Evolutionary conservation across 2,113 vertebrate genomes (phyloP).

Genomic region (Lophura nycthemera): DNA sequence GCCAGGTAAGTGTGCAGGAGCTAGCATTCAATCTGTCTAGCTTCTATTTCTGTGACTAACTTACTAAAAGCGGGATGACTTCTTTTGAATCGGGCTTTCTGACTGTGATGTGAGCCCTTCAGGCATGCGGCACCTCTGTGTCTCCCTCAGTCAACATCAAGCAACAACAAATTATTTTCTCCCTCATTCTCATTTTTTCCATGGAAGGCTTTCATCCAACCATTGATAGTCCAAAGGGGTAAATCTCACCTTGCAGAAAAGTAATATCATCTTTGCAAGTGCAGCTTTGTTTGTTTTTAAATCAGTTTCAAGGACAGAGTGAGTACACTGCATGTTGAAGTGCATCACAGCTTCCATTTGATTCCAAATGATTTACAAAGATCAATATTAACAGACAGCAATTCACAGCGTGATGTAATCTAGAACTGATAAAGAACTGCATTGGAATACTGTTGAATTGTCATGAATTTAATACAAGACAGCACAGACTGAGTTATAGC

Average conservation of each 20-base stretch:
- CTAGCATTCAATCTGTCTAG: not conserved
- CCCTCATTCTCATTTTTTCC: not conserved
- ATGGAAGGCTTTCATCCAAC: not conserved
- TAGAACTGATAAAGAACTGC: slow-evolving; percentile 24
- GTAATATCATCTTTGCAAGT: not conserved
- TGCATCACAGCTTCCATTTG: slow-evolving; percentile 7
- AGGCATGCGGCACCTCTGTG: not conserved
- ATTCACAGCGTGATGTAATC: slow-evolving; percentile 43
- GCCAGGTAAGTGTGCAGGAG: not conserved
- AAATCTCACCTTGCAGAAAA: slow-evolving; percentile 16
- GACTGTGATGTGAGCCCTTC: not conserved
- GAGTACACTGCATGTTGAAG: slow-evolving; percentile 6
- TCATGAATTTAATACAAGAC: slow-evolving; percentile 4
- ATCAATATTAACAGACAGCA: slow-evolving; percentile 49
- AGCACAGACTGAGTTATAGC: slow-evolving; percentile 18
- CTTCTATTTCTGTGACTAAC: not conserved
- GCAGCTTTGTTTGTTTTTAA: slow-evolving; percentile 30
- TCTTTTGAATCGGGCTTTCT: not conserved
- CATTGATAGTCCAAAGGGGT: not conserved
- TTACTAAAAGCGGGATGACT: not conserved
- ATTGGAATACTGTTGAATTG: slow-evolving; percentile 11
- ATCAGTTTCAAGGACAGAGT: slow-evolving; percentile 30
- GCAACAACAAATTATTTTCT: not conserved
- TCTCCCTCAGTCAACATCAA: not conserved
- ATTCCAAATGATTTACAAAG: slow-evolving; percentile 43